Base-by-base conservation (phyloP, 1,140 invertebrate species). In the Lerema accius region DNA sequence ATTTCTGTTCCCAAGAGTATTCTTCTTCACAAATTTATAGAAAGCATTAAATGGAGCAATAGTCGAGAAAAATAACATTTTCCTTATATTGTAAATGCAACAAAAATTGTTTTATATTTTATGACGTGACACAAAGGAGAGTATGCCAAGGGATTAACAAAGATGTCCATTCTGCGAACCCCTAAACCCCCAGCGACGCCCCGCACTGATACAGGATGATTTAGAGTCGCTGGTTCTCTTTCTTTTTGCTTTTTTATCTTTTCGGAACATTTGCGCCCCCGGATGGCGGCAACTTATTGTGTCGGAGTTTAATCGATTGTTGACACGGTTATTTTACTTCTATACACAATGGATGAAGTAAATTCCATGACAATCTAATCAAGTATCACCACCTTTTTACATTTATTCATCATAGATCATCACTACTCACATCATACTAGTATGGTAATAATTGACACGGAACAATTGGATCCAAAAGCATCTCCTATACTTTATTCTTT, bases 221-320 rank as follows among this genome's bases (percentile, higher is more conserved):
- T 76, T 71, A 73, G 40, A 42, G 61, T 19, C 55, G 48, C 61
- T 60, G 67, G 67, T 60, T 66, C 66, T 67, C 64, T 70, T 70
- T 67, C 63, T 69, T 67, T 76, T 71, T 69, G 56, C 62, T 73
- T 72, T 67, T 76, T 76, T 76, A 76, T 76, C 73, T 76, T 76
- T 76, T 68, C 73, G 68, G 71, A 51, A 76, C 73, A 76, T 76
- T 76, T 76, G 70, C 61, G 73, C 56, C 58, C 63, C 60, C 65
- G 65, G 63, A 35, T 69, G 66, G 64, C 63, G 51, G 63, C 51
- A 61, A 37, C 61, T 69, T 69, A 65, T 69, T 69, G 60, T 65
- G 63, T 69, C 50, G 43, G 58, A 69, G 64, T 56, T 69, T 64
- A 69, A 64, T 69, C 59, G 55, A 61, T 69, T 69, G 40, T 51